These are phyloP conservation scores for Caenorhabditis sinica DNA, from an alignment of 2,888 invertebrate genomes.

Conservation along the genomic window DNA sequence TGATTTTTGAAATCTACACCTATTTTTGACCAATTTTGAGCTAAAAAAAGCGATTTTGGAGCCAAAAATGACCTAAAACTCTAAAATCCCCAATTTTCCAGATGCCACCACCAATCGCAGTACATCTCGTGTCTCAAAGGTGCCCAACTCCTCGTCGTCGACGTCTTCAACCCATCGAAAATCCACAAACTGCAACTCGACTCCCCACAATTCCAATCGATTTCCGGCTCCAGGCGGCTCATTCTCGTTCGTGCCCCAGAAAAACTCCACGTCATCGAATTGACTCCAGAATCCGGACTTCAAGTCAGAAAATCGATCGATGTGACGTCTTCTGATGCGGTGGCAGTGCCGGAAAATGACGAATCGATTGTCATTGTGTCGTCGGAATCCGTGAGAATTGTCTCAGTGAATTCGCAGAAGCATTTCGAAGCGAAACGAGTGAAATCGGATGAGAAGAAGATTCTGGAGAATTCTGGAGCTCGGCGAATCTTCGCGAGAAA, in stretches of 20 bases:
- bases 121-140: conserved; percentile 30
- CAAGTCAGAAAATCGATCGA: conserved; percentile 20
- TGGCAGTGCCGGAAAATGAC: conserved; percentile 29
- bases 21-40: no score
- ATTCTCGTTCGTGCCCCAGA: conserved; percentile 6
- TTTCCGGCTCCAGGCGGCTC: not conserved
- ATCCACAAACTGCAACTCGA: conserved; percentile 5
- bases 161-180: conserved; percentile 18
- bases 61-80: no score
- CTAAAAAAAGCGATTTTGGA: no score
- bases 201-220: not conserved
- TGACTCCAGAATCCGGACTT: conserved; percentile 1
- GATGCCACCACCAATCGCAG: conserved; percentile 13
- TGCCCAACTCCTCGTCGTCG: not conserved
- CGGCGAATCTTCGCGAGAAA: conserved; percentile 8
- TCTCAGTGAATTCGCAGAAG: conserved; percentile 16
- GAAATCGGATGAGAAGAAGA: not conserved
- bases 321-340: not conserved
- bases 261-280: conserved; percentile 18
- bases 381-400: not conserved
- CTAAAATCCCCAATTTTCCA: conserved; percentile 11
- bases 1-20: no score
- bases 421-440: conserved; percentile 10
- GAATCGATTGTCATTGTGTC: conserved; percentile 8
- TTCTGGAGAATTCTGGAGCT: conserved; percentile 24